Conservation (phyloP, 2,888 invertebrate genomes). For the Phalera bucephala region DNA sequence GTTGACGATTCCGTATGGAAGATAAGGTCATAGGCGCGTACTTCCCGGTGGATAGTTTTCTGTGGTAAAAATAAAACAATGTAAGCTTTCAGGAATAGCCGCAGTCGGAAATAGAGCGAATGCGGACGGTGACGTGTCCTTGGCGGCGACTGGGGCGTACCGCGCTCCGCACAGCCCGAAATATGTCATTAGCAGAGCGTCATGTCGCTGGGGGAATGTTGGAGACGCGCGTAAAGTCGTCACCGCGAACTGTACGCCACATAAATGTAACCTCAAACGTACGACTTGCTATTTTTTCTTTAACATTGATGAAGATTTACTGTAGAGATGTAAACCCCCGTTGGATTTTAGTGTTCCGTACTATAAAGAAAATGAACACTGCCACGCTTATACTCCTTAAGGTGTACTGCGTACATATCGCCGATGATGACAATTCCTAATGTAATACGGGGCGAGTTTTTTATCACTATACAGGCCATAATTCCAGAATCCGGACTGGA, state of each 20-base stretch:
- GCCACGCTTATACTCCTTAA: no score
- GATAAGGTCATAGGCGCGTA: slow-evolving; percentile 36
- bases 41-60: slow-evolving; percentile 68
- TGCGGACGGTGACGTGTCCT: slow-evolving; percentile 72
- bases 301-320: background rate
- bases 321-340: no score
- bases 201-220: slow-evolving; percentile 38
- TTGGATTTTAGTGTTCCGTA: no score
- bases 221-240: slow-evolving; percentile 16
- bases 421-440: no score
- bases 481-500: no score
- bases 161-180: slow-evolving; percentile 54
- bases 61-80: slow-evolving; percentile 76
- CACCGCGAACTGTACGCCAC: background rate
- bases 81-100: slow-evolving; percentile 78
- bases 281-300: background rate
- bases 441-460: no score
- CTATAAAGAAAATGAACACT: no score
- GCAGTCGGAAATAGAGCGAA: slow-evolving; percentile 65
- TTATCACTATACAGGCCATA: no score
- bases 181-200: slow-evolving; percentile 66
- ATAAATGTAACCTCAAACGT: background rate
- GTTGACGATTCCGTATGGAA: background rate
- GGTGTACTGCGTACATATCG: no score
- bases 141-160: slow-evolving; percentile 53